Base-by-base conservation (phyloP, 2,888 invertebrate species). In the Eupithecia insigniata region DNA sequence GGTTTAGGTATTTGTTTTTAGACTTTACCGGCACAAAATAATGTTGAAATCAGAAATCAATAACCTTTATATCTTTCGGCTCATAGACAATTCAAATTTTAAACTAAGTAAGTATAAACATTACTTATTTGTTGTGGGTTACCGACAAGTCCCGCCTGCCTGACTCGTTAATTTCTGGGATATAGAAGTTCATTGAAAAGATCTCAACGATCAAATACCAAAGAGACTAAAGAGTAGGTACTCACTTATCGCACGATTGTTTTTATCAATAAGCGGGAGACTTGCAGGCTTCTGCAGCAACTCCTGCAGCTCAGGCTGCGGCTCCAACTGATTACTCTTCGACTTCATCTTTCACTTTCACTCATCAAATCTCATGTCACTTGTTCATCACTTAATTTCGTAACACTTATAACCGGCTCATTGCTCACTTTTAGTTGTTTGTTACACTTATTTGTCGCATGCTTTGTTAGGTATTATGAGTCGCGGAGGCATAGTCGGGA, bases 291-390 rank as follows among this genome's bases (percentile, higher is more conserved):
- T 92, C 80, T 91, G 91, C 71, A 94, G 86, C 75, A 94, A 81
- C 79, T 92, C 93, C 82, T 94, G 89, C 78, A 93, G 85, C 86
- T 94, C 93, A 36, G 92, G 88, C 81, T 86, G 89, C 64, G 84
- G 81, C 71, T 81, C 84, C 43, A 78, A 60, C 32, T 86, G 85
- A 28, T 86, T 88, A 72, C 78, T 85, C 74, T 82, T 89, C 36
- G 89, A 78, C 80, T 90, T 92, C 93, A 93, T 93, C 39, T 83
- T 75, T 83, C 87, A 88, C 88, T 83, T 72, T 78, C 84, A 88
- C 86, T 71, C 0, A 39, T 76, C 70, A 75, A 70, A 71, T 78
- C 79, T 82, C 81, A 83, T 18, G n/a, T 62, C 22, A 34, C 34
- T 36, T 30, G 30, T n/a, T 67, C 26, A 76, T 75, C 78, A 79